Evolutionary conservation across 23 tunicate species (phyloP), one percentile per base, ranked within the genome.

Genomic region (Ascidia mentula): DNA sequence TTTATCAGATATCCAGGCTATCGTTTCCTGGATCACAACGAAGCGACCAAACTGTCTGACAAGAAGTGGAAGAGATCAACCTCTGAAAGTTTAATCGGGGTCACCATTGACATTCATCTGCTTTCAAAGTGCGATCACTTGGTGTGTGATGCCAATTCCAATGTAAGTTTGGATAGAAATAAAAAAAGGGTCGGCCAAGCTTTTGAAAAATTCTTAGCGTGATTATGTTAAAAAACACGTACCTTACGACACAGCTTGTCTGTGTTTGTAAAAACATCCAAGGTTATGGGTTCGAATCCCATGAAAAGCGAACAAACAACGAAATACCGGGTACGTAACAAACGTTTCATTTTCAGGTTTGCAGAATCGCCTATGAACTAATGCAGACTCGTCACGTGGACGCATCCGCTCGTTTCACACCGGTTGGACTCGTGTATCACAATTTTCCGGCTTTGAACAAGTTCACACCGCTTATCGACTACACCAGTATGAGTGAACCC

Each of bases 401-500:
- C 53, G 78, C 78, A 7, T 74, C 78, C 6, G 60, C 78, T 2
- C n/a, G 18, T 37, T 38, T 74, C 37, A 38, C 46, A 33, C 34
- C 46, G 37, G 53, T 74, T 74, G 78, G 74, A 18, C 38, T 70
- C 7, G 74, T 70, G n/a, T 70, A 70, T 30, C 74, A 70, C 74
- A 70, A 34, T 30, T 70, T 70, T 18, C 74, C 74, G 3, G 32
- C 74, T 22, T 34, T 70, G 9, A 70, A 34, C 38, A 70, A n/a
- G 39, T 70, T 70, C 38, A 33, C 36, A 32, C n/a, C n/a, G 8
- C 1, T 34, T 9, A 2, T 70, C 4, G 38, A 70, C 34, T 34
- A 70, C 38, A 34, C 74, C 35, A 70, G 38, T 20, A 20, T 28
- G 65, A 53, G 65, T 53, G 65, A 53, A 53, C 28, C 22, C 24